A percentile compares a stretch with the other conserved stretches of the same genome.
Evolutionary conservation across 2,888 invertebrate genomes (phyloP).

Genomic region (Eilema griseolum): DNA sequence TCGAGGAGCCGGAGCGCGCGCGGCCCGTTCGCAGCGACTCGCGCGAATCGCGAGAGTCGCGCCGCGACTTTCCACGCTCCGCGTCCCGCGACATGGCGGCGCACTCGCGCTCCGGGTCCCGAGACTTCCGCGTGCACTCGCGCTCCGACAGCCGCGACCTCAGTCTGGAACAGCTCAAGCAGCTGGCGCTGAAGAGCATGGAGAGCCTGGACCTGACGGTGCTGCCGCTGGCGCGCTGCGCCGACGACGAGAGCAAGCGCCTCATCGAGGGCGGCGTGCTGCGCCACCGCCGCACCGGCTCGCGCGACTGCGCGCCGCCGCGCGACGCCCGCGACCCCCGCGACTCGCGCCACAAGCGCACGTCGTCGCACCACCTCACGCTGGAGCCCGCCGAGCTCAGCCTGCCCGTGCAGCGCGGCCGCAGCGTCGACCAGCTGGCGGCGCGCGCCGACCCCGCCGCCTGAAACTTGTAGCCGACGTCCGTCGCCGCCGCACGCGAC

Average conservation of each 20-base stretch:
- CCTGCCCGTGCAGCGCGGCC: conserved; percentile 76
- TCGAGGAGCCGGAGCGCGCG: conserved; percentile 65
- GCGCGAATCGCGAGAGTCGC: conserved; percentile 64
- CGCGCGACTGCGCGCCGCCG: conserved; percentile 83
- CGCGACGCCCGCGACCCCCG: conserved; percentile 37
- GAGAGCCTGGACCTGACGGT: conserved; percentile 79
- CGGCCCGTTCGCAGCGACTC: conserved; percentile 60
- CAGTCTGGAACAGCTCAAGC: conserved; percentile 79
- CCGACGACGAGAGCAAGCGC: conserved; percentile 82
- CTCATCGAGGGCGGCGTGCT: conserved; percentile 78
- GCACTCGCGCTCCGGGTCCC: conserved; percentile 59
- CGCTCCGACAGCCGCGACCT: conserved; percentile 84
- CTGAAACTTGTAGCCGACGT: conserved; percentile 47
- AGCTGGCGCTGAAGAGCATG: conserved; percentile 81
- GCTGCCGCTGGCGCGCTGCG: conserved; percentile 72
- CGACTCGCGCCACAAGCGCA: conserved; percentile 73
- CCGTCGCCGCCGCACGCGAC: conserved; percentile 24
- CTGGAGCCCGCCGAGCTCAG: conserved; percentile 76
- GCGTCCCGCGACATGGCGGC: conserved; percentile 43
- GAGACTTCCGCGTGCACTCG: conserved; percentile 78
- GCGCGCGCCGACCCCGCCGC: conserved; percentile 67
- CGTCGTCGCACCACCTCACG: conserved; percentile 82
- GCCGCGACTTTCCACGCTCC: conserved; percentile 63
- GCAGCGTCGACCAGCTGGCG: conserved; percentile 78
- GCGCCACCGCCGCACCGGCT: conserved; percentile 88